Evolutionary conservation across 2,113 vertebrate genomes (phyloP).

Genomic region (Caranx ignobilis): DNA sequence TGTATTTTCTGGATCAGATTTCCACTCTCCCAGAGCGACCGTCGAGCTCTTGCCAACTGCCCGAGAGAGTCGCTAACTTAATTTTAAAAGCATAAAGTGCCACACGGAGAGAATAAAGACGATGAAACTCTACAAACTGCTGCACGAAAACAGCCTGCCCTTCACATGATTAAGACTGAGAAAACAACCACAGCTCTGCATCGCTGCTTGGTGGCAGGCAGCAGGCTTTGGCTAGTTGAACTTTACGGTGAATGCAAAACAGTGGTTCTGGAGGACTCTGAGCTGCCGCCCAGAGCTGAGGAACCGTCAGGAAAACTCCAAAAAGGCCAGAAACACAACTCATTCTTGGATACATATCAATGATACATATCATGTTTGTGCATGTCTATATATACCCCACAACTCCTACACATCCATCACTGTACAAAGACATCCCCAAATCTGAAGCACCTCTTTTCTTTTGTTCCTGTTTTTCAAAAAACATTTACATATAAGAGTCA

Average conservation of each 20-base stretch:
- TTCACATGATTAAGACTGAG: constrained; percentile 61
- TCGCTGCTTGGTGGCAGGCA: constrained; percentile 8
- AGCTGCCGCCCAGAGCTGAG: constrained; percentile 40
- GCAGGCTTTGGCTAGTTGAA: constrained; percentile 49
- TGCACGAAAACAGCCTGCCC: constrained; percentile 52
- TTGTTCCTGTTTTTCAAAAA: neutral
- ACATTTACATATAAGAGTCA: neutral
- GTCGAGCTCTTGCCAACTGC: constrained; percentile 25
- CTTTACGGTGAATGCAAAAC: constrained; percentile 57
- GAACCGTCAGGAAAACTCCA: constrained; percentile 43
- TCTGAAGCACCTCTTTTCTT: neutral
- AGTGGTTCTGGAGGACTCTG: constrained; percentile 36
- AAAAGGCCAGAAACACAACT: constrained; percentile 26
- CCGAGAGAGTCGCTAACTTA: constrained; percentile 40
- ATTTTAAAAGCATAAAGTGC: constrained; percentile 55
- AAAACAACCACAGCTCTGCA: constrained; percentile 38
- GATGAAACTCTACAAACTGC: constrained; percentile 39
- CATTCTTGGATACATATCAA: neutral
- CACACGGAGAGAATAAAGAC: constrained; percentile 47
- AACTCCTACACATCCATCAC: neutral
- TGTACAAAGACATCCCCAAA: neutral
- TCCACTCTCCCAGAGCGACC: constrained; percentile 53
- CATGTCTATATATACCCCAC: neutral
- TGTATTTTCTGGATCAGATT: constrained; percentile 62
- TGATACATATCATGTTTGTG: neutral